Conservation (phyloP, 2,888 invertebrate genomes). For the Acronicta alni region DNA sequence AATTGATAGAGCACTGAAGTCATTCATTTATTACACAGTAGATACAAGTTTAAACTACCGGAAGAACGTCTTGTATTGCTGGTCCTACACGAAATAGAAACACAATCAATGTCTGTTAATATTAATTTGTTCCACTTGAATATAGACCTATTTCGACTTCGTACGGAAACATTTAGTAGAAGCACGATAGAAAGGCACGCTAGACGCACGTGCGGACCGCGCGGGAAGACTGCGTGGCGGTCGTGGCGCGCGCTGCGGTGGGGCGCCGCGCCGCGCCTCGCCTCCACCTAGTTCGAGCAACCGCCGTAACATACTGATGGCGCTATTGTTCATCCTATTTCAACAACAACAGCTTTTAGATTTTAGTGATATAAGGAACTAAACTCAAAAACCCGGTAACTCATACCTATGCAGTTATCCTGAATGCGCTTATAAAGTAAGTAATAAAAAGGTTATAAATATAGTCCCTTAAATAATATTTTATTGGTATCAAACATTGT, state of each 20-base stretch:
- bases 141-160: constrained; percentile 69
- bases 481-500: too few relatives aligned
- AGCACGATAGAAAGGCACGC: constrained; percentile 75
- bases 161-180: constrained; percentile 74
- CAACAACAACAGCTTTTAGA: constrained; percentile 44
- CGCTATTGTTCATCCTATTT: constrained; percentile 66
- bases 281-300: constrained; percentile 63
- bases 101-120: constrained; percentile 66
- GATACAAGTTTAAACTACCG: constrained; percentile 52
- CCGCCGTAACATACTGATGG: constrained; percentile 70
- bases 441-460: too few relatives aligned
- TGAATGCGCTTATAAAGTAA: too few relatives aligned
- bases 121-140: constrained; percentile 71
- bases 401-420: too few relatives aligned
- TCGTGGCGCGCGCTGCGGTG: constrained; percentile 76
- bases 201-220: constrained; percentile 86
- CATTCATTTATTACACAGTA: constrained; percentile 70
- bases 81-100: constrained; percentile 64
- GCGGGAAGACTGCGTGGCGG: constrained; percentile 89
- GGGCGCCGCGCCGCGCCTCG: constrained; percentile 70
- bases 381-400: constrained; percentile 17
- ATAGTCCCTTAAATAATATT: too few relatives aligned
- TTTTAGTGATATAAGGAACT: constrained; percentile 35
- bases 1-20: constrained; percentile 80
- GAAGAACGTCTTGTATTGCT: constrained; percentile 57